These are phyloP conservation scores for Hypomecis punctinalis DNA, from an alignment of 2,888 invertebrate species.

Conservation along the genomic window DNA sequence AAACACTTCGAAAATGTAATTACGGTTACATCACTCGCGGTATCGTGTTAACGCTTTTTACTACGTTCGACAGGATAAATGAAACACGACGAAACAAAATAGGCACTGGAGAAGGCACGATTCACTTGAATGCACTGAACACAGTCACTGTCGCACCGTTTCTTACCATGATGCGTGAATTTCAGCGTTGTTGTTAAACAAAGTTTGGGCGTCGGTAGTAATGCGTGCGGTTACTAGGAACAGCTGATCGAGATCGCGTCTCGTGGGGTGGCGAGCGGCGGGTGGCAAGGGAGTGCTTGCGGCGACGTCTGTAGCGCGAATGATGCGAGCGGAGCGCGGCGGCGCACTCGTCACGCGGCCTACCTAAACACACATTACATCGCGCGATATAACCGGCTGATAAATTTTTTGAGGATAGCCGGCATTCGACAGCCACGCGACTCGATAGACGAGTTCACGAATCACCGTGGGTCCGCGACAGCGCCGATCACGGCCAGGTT, in stretches of 20 bases:
- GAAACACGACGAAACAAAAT: slow-evolving; percentile 43
- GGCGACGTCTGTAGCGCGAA: slow-evolving; percentile 76
- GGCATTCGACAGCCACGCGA: slow-evolving; percentile 72
- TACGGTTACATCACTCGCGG: slow-evolving; percentile 33
- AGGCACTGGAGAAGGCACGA: slow-evolving; percentile 59
- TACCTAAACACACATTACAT: slow-evolving; percentile 67
- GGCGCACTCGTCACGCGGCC: slow-evolving; percentile 77
- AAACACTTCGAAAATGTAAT: slow-evolving; percentile 23
- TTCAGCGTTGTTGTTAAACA: slow-evolving; percentile 60
- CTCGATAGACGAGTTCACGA: slow-evolving; percentile 67
- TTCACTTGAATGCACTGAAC: slow-evolving; percentile 63
- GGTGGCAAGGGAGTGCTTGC: slow-evolving; percentile 61
- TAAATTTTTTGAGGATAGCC: slow-evolving; percentile 75
- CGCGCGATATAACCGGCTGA: slow-evolving; percentile 67
- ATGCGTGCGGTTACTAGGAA: slow-evolving; percentile 57
- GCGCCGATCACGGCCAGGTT: slow-evolving; percentile 66
- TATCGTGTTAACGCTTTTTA: slow-evolving; percentile 28
- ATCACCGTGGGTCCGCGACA: slow-evolving; percentile 54
- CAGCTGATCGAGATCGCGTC: slow-evolving; percentile 74
- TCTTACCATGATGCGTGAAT: slow-evolving; percentile 76
- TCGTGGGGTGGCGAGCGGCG: slow-evolving; percentile 58
- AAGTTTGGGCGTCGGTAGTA: slow-evolving; percentile 50
- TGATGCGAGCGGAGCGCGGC: slow-evolving; percentile 72
- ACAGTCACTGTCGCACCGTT: slow-evolving; percentile 67
- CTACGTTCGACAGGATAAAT: slow-evolving; percentile 35